Percentiles rank a stretch among this genome's conserved stretches.
These are phyloP conservation scores for Drosophila miranda DNA, from an alignment of 1,140 invertebrate genomes.

Conservation along the genomic window DNA sequence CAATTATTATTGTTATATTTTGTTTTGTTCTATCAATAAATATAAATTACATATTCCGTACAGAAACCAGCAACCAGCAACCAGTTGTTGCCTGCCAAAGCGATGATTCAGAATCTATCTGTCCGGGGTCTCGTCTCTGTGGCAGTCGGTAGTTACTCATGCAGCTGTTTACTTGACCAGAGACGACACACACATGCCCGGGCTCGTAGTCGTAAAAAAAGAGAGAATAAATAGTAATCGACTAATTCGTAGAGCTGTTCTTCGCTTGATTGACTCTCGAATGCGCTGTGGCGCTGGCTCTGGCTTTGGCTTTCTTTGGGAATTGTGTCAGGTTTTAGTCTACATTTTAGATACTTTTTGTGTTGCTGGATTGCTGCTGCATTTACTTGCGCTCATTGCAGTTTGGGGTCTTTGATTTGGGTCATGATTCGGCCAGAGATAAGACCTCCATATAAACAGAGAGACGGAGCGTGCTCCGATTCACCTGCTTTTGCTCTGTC, in stretches of 20 bases:
- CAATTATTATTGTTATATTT: constrained; percentile 18
- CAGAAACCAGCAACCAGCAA: not conserved
- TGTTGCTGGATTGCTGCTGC: no score
- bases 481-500: constrained; percentile 29
- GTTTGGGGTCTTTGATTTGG: constrained; percentile 58
- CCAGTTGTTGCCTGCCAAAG: not conserved
- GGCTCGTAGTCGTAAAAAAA: not conserved
- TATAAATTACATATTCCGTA: constrained; percentile 22
- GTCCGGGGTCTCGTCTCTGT: no score
- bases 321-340: constrained; percentile 43
- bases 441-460: not conserved
- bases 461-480: not conserved
- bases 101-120: constrained; percentile 20
- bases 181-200: not conserved
- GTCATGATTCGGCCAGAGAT: constrained; percentile 41
- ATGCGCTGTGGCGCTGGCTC: not conserved
- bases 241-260: constrained; percentile 36
- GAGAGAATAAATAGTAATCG: constrained; percentile 20
- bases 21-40: constrained; percentile 11
- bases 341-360: constrained; percentile 31
- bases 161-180: not conserved
- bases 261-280: constrained; percentile 38
- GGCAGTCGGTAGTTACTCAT: constrained; percentile 26
- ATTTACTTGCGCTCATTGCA: constrained; percentile 46
- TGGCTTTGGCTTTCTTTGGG: not conserved